Base-by-base conservation (phyloP, 2,797 vertebrate genomes). In the Falco naumanni region DNA sequence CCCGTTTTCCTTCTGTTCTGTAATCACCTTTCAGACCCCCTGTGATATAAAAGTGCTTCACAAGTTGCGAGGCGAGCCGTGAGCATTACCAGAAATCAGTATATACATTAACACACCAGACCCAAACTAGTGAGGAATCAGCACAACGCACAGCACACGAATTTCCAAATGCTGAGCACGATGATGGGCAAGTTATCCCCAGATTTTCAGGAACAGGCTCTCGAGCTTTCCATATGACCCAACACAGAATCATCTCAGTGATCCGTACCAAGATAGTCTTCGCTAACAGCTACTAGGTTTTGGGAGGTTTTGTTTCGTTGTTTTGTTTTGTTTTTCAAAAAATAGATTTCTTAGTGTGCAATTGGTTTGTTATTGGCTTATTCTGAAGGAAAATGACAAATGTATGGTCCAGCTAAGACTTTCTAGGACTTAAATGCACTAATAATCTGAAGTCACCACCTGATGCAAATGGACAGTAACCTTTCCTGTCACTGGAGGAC, bases 141-240 rank as follows among this genome's bases (percentile, higher is more conserved):
- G 20, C 5, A 17, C 2, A 4, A 57, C 6, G 18, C 17, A 56
- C 2, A 8, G 5, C 20, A 26, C 1, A 8, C 9, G 5, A 37
- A 31, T 75, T 65, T 65, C 29, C 39, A 68, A 84, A n/a, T 56
- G 45, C 13, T 50, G 53, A 85, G 34, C 14, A 33, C 16, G 4
- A 34, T 18, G 18, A 11, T 28, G 22, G 56, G 26, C 0, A 0
- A 51, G 5, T 1, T 37, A 43, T 9, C 7, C 20, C 9, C 4
- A 72, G 29, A 53, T 63, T 77, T 82, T 70, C 51, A 77, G 47
- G 19, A 77, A 50, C 1, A 45, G 7, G 7, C 6, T 66, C 47
- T 63, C 18, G 15, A 82, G 10, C 5, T 83, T 80, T 77, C 41
- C 13, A 5, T 11, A 6, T 24, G 12, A 85, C 17, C 8, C 19